Evolutionary conservation across 2,888 invertebrate genomes (phyloP), one percentile per base, ranked within the genome.

Genomic region (Lydus trimaculatus): DNA sequence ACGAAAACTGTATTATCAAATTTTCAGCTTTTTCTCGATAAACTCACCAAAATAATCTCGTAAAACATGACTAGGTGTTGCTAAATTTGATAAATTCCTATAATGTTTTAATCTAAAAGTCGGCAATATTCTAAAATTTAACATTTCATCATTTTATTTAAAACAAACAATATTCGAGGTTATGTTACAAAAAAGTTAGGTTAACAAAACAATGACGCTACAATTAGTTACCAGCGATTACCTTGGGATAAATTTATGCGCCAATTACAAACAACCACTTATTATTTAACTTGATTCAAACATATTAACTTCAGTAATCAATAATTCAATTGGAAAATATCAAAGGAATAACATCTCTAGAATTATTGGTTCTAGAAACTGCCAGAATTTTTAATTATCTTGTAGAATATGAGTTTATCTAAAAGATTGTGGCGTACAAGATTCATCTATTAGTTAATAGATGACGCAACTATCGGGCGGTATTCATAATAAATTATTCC

Each of bases 21-120:
- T 17, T 17, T 23, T 11, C 9, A n/a, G 31, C 15, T 58, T 52
- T 59, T 8, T 28, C 0, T 48, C 11, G 56, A 17, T 4, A 31
- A 59, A 65, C 23, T 63, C 64, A 69, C 69, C 69, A 13, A 71
- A 66, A 59, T 64, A 39, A 28, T 72, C 52, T 39, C 39, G 36
- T 48, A 70, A 60, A 63, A 68, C 64, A 58, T 64, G 39, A 28
- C 15, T n/a, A 15, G 23, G 13, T 2, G 25, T 28, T 25, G 15
- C 7, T 6, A 56, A 13, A 1, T 15, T 28, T 7, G 56, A 28
- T 28, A 56, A 28, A 25, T 56, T 25, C 11, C 56, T 25, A 56
- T 15, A 28, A 3, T 56, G 13, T 7, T 6, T 0, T 5, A 28
- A 28, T 8, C 28, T 25, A 28, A 56, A 25, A 13, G 5, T n/a